Evolutionary conservation across 2,888 invertebrate genomes (phyloP), one percentile per base, ranked within the genome.

Genomic region (Parascotia fuliginaria): DNA sequence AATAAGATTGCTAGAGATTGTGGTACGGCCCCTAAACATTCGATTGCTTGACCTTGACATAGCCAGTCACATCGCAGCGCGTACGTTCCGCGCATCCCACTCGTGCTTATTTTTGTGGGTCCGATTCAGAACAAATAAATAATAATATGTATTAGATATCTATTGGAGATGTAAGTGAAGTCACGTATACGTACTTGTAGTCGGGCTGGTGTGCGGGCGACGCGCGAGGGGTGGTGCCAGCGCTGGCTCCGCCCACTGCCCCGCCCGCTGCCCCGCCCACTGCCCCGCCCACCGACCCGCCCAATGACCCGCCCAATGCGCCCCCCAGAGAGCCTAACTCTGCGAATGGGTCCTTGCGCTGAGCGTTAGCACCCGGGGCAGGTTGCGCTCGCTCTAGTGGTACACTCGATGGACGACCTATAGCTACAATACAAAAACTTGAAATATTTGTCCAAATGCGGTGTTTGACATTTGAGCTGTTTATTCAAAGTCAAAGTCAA

Each of bases 301-400:
- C n/a, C n/a, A n/a, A n/a, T n/a, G 36, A 6, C 28, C 19, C 36
- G 7, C 41, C 31, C 40, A 32, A 6, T 0, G 27, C 13, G 1
- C 70, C 61, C 12, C 83, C 83, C 44, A 86, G 69, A 9, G 81
- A 69, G 41, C 94, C 95, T 19, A 97, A 91, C 74, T 96, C 96
- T 1, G 95, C 95, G 79, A 97, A 96, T 3, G 96, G 96, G 82
- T 97, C 96, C 60, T 87, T 87, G 56, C 90, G 75, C 0, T 19
- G 13, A 11, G 41, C 9, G 7, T 16, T 11, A 1, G 0, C 24
- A 0, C 9, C 27, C 0, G n/a, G 7, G 55, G 90, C 60, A 64
- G 93, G 73, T 75, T 93, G 83, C 70, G 93, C 88, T 77, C 94
- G 77, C 36, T 87, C 87, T 1, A 81, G 59, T 0, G 87, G 84